phyloP scores from a whole-genome alignment of 2,113 vertebrate genomes.

The Paraplagusia blochii region DNA sequence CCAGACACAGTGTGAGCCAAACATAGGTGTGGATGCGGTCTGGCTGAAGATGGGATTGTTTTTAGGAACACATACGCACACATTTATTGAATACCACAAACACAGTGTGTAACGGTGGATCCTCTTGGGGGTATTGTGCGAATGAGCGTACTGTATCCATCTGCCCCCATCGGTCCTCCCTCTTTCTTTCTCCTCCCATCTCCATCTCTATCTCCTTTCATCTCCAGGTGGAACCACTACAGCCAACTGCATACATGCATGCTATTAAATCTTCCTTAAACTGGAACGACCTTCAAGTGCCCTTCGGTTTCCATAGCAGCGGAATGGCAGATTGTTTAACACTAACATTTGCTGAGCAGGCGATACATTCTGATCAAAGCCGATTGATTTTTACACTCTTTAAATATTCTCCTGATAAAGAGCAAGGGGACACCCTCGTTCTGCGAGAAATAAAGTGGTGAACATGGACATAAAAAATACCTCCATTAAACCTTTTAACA shows the following conservation, averaged over 20 bases:
- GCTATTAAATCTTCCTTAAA: slow-evolving; percentile 60
- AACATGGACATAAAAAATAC: too few relatives aligned
- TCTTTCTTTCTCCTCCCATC: slow-evolving; percentile 18
- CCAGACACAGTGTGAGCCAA: slow-evolving; percentile 49
- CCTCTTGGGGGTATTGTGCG: slow-evolving; percentile 47
- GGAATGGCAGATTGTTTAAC: slow-evolving; percentile 33
- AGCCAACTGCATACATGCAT: slow-evolving; percentile 54
- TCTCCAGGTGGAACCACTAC: slow-evolving; percentile 67
- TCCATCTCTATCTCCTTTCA: slow-evolving; percentile 41
- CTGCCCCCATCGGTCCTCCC: slow-evolving; percentile 38
- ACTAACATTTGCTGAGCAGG: slow-evolving; percentile 50
- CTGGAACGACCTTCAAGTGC: slow-evolving; percentile 63
- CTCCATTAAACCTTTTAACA: too few relatives aligned
- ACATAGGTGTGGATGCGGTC: slow-evolving; percentile 51
- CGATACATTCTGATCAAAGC: slow-evolving; percentile 51
- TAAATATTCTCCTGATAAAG: slow-evolving; percentile 30
- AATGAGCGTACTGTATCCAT: slow-evolving; percentile 58
- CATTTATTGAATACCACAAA: slow-evolving; percentile 45
- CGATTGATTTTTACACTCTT: slow-evolving; percentile 69
- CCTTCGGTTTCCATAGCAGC: slow-evolving; percentile 71
- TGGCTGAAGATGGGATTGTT: slow-evolving; percentile 62
- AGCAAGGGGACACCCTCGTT: slow-evolving; percentile 6
- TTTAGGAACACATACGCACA: slow-evolving; percentile 32
- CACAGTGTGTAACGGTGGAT: slow-evolving; percentile 38
- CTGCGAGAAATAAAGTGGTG: not conserved